Evolutionary conservation across 1,140 invertebrate genomes (phyloP).

Genomic region (Neodiprion lecontei): DNA sequence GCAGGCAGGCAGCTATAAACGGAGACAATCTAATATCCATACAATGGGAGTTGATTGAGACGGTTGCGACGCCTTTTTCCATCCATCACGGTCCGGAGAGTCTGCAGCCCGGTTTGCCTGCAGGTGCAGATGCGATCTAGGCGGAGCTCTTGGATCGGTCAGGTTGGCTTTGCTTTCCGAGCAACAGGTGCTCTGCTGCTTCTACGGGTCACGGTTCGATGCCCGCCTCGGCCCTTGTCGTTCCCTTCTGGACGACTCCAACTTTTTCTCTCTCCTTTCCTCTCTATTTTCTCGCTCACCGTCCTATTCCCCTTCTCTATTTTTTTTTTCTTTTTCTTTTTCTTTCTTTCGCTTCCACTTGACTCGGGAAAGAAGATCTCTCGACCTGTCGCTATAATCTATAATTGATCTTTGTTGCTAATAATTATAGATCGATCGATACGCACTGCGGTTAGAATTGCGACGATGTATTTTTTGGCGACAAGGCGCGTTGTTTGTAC

Average conservation of each 20-base stretch:
- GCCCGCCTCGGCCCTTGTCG: conserved; percentile 32
- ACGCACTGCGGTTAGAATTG: not conserved
- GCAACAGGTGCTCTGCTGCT: conserved; percentile 48
- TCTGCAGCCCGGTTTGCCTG: not conserved
- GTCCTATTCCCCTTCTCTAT: conserved; percentile 1
- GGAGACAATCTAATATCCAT: not conserved
- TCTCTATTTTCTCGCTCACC: conserved; percentile 9
- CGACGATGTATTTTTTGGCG: too few species aligned
- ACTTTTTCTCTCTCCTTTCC: conserved; percentile 28
- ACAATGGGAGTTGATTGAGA: not conserved
- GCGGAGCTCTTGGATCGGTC: conserved; percentile 13
- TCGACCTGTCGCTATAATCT: not conserved
- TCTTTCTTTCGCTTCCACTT: not conserved
- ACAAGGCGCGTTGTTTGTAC: too few species aligned
- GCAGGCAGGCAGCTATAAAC: too few species aligned
- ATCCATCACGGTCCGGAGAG: not conserved
- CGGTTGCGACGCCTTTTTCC: not conserved
- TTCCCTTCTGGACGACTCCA: conserved; percentile 11
- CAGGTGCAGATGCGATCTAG: conserved; percentile 3
- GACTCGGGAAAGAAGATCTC: conserved; percentile 20
- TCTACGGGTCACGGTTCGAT: conserved; percentile 52
- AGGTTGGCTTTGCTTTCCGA: conserved; percentile 35
- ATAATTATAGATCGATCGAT: not conserved
- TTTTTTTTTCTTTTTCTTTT: conserved; percentile 11
- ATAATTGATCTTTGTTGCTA: conserved; percentile 25